Conservation (phyloP, 2,797 vertebrate species). For the Hirundo rustica region DNA sequence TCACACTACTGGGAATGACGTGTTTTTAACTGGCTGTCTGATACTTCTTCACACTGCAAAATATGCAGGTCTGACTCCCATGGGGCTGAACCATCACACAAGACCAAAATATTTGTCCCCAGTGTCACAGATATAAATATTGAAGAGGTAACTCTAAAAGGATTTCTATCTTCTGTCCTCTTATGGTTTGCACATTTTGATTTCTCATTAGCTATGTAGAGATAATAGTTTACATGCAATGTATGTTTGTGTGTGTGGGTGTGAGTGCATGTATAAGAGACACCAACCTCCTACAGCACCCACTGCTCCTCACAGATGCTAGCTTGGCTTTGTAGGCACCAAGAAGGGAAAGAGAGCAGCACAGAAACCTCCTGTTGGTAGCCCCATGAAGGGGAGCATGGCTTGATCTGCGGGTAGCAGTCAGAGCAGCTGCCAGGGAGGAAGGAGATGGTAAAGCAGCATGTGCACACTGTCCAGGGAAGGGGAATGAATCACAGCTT, state of each 20-base stretch:
- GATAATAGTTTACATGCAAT: accelerated
- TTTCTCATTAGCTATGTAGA: background rate
- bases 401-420: accelerated
- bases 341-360: background rate
- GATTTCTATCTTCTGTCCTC: background rate
- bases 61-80: background rate
- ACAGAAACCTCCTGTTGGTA: background rate
- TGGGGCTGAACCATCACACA: accelerated
- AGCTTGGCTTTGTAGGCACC: background rate
- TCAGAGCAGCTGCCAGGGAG: background rate
- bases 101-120: background rate
- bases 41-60: background rate
- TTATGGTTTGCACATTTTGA: background rate
- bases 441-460: background rate
- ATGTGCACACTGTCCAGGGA: background rate
- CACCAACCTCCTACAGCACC: accelerated
- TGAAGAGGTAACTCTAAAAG: background rate
- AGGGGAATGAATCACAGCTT: background rate
- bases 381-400: accelerated
- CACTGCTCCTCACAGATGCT: background rate
- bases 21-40: background rate
- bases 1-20: background rate
- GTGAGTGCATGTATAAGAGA: background rate
- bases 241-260: no score
- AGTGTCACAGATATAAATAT: background rate